These are phyloP conservation scores for Empidonax traillii DNA, from an alignment of 2,113 vertebrate genomes.

Conservation along the genomic window DNA sequence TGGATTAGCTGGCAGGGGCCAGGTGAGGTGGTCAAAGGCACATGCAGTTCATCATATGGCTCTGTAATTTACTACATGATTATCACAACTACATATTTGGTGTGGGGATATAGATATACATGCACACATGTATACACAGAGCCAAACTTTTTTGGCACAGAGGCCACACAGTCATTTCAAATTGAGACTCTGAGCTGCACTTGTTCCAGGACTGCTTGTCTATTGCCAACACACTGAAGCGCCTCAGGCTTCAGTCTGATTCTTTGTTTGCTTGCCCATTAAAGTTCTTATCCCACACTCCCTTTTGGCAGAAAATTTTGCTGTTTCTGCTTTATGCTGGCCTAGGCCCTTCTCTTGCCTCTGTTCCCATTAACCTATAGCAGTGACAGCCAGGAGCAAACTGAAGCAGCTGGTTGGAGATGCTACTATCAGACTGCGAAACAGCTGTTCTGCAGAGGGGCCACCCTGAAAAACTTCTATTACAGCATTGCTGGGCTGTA, in stretches of 20 bases:
- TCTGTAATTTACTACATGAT: constrained; percentile 66
- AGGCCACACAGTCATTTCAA: constrained; percentile 54
- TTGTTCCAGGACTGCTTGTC: constrained; percentile 52
- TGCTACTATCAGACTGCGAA: constrained; percentile 47
- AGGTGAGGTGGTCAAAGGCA: constrained; percentile 60
- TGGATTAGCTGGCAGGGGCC: constrained; percentile 56
- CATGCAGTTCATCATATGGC: constrained; percentile 63
- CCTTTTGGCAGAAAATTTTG: constrained; percentile 47
- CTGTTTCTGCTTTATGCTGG: constrained; percentile 40
- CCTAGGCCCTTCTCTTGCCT: constrained; percentile 52
- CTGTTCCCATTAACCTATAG: constrained; percentile 49
- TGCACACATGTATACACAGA: background rate
- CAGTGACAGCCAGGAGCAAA: constrained; percentile 66
- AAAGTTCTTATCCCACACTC: constrained; percentile 62
- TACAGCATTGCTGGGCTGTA: background rate
- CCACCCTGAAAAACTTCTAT: constrained; percentile 56
- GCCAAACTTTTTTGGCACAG: constrained; percentile 48
- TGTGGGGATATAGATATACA: constrained; percentile 66
- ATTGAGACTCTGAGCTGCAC: constrained; percentile 28
- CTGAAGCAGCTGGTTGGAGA: constrained; percentile 66
- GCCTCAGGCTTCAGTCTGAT: constrained; percentile 27
- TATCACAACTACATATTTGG: constrained; percentile 69
- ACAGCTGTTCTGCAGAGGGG: constrained; percentile 66
- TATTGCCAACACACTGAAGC: constrained; percentile 56
- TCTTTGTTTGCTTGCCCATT: constrained; percentile 60